phyloP scores from a whole-genome alignment of 2,888 invertebrate genomes.

The Eurytoma adleriae region DNA sequence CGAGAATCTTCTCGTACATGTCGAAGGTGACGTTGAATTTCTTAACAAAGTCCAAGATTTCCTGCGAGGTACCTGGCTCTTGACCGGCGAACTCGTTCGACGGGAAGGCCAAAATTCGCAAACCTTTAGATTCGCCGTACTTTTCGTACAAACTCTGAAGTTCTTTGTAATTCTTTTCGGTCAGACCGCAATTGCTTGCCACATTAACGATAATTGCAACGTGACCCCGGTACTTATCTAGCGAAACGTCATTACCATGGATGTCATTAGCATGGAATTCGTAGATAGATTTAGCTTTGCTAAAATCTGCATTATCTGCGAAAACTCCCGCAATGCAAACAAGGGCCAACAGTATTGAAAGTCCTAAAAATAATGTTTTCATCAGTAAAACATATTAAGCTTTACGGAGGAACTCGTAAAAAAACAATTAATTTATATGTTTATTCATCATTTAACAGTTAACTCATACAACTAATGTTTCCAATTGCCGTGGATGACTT shows the following conservation, averaged over 20 bases:
- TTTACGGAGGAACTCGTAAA: too few species aligned
- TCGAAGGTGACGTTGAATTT: slow-evolving; percentile 72
- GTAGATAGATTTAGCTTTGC: slow-evolving; percentile 84
- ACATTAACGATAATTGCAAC: slow-evolving; percentile 91
- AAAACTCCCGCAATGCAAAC: slow-evolving; percentile 19
- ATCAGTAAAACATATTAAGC: slow-evolving; percentile 4
- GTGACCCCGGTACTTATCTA: slow-evolving; percentile 88
- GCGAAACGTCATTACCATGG: slow-evolving; percentile 86
- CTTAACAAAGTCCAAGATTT: slow-evolving; percentile 70
- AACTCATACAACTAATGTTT: too few species aligned
- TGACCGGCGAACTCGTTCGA: slow-evolving; percentile 82
- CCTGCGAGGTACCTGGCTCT: slow-evolving; percentile 73
- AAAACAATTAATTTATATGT: too few species aligned
- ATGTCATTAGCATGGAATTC: slow-evolving; percentile 90
- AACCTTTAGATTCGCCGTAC: slow-evolving; percentile 82
- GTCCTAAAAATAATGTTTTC: slow-evolving; percentile 16
- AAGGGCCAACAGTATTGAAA: slow-evolving; percentile 16
- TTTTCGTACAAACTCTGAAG: slow-evolving; percentile 85
- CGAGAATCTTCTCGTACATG: slow-evolving; percentile 73
- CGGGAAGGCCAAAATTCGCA: slow-evolving; percentile 83
- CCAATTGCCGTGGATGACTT: too few species aligned
- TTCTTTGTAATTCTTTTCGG: slow-evolving; percentile 88
- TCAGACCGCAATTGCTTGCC: slow-evolving; percentile 90
- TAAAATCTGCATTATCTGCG: slow-evolving; percentile 76
- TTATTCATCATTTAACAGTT: too few species aligned